Evolutionary conservation across 2,888 invertebrate genomes (phyloP).

Genomic region (Drosophila paracracens): DNA sequence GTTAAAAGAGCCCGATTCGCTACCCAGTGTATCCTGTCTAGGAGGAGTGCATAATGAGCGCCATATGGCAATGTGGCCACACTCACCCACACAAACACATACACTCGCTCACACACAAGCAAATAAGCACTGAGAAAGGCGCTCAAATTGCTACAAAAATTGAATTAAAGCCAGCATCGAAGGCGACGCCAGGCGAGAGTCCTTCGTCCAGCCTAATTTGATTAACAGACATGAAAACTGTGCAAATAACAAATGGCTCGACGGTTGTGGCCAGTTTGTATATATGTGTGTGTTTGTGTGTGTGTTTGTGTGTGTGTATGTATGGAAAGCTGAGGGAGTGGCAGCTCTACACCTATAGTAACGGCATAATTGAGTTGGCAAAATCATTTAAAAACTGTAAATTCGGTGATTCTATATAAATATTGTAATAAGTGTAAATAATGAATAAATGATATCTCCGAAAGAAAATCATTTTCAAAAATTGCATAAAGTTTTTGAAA

Average conservation of each 20-base stretch:
- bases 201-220: slow-evolving; percentile 13
- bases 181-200: not conserved
- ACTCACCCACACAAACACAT: slow-evolving; percentile 1
- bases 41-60: slow-evolving; percentile 53
- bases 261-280: not conserved
- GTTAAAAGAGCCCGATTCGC: slow-evolving; percentile 23
- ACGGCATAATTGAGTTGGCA: slow-evolving; percentile 2
- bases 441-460: not conserved
- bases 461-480: not conserved
- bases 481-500: not conserved
- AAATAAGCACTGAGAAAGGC: slow-evolving; percentile 5
- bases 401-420: too few species aligned
- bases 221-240: slow-evolving; percentile 14
- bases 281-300: not conserved
- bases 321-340: not conserved
- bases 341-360: not conserved
- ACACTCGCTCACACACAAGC: slow-evolving; percentile 3
- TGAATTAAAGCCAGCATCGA: slow-evolving; percentile 45
- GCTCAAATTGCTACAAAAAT: slow-evolving; percentile 48
- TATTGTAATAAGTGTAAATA: not conserved
- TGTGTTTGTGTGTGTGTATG: not conserved
- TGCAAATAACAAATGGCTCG: slow-evolving; percentile 12
- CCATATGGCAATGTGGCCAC: slow-evolving; percentile 60
- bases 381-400: not conserved
- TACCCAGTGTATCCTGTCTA: slow-evolving; percentile 10